phyloP scores from a whole-genome alignment of 1,140 invertebrate genomes.

The Bombus pyrosoma region DNA sequence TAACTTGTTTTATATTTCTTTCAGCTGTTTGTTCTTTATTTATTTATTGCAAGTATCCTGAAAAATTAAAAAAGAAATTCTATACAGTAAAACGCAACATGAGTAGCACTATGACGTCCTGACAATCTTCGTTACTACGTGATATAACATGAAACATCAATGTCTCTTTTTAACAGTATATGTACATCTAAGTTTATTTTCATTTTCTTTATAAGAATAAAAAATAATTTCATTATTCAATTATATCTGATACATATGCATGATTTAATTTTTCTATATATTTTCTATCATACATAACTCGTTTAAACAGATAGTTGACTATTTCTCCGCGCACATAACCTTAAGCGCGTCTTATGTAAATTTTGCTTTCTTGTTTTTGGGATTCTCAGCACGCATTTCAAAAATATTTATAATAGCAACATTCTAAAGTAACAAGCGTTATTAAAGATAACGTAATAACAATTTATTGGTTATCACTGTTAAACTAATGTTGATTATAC shows the following conservation, averaged over 20 bases:
- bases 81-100: neutral
- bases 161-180: neutral
- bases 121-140: neutral
- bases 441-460: conserved; percentile 46
- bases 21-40: neutral
- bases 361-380: neutral
- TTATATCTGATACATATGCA: neutral
- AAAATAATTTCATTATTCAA: neutral
- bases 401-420: neutral
- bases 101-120: neutral
- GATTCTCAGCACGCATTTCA: no score
- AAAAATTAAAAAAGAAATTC: neutral
- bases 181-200: neutral
- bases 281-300: no score
- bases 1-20: neutral
- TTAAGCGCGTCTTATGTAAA: neutral
- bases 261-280: neutral
- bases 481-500: conserved; percentile 40
- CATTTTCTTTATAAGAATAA: neutral
- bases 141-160: neutral
- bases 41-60: neutral
- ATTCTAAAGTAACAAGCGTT: neutral
- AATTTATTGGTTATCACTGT: conserved; percentile 55
- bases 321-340: conserved; percentile 2
- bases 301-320: conserved; percentile 1